phyloP scores from a whole-genome alignment of 2,797 vertebrate species.

The Leontocebus nigricollis region DNA sequence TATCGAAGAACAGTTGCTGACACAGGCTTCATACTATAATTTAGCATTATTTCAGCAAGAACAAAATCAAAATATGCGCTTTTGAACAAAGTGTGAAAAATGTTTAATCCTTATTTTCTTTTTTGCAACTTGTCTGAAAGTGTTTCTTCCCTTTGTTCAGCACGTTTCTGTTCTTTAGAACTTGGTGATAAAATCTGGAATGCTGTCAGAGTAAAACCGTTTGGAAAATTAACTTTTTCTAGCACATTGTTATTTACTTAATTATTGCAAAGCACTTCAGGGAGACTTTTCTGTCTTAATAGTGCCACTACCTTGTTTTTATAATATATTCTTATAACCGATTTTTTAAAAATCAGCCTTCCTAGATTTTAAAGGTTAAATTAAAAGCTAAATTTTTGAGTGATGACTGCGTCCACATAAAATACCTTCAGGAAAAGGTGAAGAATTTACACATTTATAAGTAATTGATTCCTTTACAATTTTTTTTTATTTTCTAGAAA shows the following conservation, averaged over 20 bases:
- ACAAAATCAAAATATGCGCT: constrained; percentile 47
- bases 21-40: constrained; percentile 22
- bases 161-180: not conserved
- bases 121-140: constrained; percentile 45
- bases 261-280: not conserved
- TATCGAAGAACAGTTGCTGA: constrained; percentile 24
- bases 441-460: constrained; percentile 48
- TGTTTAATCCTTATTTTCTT: constrained; percentile 56
- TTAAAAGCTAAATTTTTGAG: constrained; percentile 51
- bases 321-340: not conserved
- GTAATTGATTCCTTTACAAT: constrained; percentile 40
- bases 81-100: constrained; percentile 51
- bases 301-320: not conserved
- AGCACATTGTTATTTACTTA: constrained; percentile 11
- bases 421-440: constrained; percentile 57
- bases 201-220: not conserved
- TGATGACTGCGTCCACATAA: constrained; percentile 6
- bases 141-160: constrained; percentile 41
- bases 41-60: constrained; percentile 51
- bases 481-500: constrained; percentile 54
- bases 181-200: constrained; percentile 10
- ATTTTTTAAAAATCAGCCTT: not conserved
- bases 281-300: not conserved
- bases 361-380: constrained; percentile 39
- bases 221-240: constrained; percentile 59